A percentile compares a stretch with the other conserved stretches of the same genome.
Evolutionary conservation across 2,113 vertebrate species (phyloP).

Genomic region (Forbesichthys agassizii): DNA sequence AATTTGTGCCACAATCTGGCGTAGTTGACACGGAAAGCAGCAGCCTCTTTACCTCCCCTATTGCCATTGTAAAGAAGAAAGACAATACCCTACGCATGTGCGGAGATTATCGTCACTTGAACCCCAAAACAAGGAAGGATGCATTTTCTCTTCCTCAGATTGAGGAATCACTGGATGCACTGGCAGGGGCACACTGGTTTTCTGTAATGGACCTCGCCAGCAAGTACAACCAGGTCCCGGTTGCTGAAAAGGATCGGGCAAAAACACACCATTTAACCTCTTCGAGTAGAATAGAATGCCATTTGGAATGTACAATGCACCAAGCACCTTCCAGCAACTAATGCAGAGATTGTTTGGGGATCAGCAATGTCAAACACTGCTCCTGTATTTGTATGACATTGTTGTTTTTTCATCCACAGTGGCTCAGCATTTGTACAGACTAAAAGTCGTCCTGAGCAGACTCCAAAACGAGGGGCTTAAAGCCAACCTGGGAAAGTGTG

Average conservation of each 20-base stretch:
- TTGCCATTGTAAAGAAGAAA: background rate
- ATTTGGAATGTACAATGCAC: no score
- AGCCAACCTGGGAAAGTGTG: constrained; percentile 7
- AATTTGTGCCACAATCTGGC: no score
- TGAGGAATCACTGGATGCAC: constrained; percentile 9
- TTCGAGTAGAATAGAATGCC: no score
- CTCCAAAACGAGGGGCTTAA: constrained; percentile 1
- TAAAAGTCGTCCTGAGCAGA: constrained; percentile 1
- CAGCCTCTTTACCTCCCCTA: background rate
- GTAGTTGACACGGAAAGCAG: background rate
- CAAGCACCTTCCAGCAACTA: no score
- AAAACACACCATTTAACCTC: background rate
- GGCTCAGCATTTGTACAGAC: no score
- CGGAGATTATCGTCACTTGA: constrained; percentile 6
- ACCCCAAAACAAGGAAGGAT: constrained; percentile 9
- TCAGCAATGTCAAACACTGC: background rate
- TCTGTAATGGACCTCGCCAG: constrained; percentile 8
- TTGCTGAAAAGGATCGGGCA: background rate
- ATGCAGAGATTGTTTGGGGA: no score
- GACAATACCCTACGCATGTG: background rate
- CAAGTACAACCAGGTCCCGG: constrained; percentile 21
- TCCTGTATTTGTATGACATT: no score
- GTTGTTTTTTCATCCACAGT: constrained; percentile 1
- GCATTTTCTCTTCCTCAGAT: constrained; percentile 9
- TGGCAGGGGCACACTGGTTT: constrained; percentile 7